Percentiles rank a stretch among this genome's conserved stretches.
Conservation (phyloP, 2,797 vertebrate species). For the Parotocinclus haroldoi region DNA sequence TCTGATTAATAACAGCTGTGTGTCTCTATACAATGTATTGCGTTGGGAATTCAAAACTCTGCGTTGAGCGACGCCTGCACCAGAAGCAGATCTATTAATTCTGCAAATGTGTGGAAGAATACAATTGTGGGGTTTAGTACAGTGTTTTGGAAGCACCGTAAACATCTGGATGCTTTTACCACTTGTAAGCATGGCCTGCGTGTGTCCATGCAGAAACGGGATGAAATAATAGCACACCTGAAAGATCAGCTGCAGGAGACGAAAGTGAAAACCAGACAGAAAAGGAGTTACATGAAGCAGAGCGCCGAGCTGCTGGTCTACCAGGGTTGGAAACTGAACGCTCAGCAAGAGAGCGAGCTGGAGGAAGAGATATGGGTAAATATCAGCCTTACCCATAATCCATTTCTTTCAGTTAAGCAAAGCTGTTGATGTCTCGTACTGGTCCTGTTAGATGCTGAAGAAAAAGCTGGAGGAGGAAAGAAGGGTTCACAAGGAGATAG, state of each 20-base stretch:
- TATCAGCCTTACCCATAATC: not conserved
- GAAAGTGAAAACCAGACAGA: constrained; percentile 63
- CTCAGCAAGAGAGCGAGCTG: constrained; percentile 62
- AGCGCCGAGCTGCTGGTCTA: constrained; percentile 66
- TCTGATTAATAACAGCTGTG: no score
- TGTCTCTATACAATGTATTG: no score
- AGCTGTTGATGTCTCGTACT: not conserved
- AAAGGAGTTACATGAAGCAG: constrained; percentile 66
- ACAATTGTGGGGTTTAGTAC: no score
- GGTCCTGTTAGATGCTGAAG: constrained; percentile 64
- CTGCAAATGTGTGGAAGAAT: no score
- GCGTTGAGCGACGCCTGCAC: no score
- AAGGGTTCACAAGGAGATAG: constrained; percentile 65
- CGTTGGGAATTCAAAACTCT: no score
- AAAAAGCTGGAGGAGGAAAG: constrained; percentile 69
- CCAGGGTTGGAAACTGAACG: constrained; percentile 68
- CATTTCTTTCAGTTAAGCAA: not conserved
- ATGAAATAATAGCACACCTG: constrained; percentile 61
- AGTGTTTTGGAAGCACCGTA: no score
- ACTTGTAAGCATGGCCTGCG: no score
- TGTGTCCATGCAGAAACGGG: constrained; percentile 57
- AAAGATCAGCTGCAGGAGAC: constrained; percentile 68
- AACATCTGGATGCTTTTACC: no score
- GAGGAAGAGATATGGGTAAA: constrained; percentile 70
- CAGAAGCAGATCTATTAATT: no score